phyloP scores from a whole-genome alignment of 2,113 vertebrate species.

The Sceloporus tristichus region DNA sequence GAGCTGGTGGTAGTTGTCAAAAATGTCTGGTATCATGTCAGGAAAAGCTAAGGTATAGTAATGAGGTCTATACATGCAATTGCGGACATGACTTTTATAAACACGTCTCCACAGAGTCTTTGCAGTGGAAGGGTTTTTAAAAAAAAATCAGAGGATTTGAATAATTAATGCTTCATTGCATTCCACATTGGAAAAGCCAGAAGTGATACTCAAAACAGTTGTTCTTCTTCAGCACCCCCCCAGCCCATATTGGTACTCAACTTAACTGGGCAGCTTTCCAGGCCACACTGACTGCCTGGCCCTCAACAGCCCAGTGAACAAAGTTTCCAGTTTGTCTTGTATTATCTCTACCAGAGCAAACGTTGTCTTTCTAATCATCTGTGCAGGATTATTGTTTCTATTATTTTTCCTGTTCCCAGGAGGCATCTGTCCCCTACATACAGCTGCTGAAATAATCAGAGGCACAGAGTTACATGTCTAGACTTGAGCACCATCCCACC shows the following conservation, averaged over 20 bases:
- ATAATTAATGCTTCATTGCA: background rate
- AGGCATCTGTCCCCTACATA: background rate
- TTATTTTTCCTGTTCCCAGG: background rate
- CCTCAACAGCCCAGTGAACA: slow-evolving; percentile 16
- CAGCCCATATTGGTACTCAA: slow-evolving; percentile 41
- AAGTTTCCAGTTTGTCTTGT: slow-evolving; percentile 47
- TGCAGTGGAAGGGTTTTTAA: background rate
- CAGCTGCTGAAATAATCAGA: background rate
- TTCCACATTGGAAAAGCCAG: background rate
- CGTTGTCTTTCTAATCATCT: slow-evolving; percentile 48
- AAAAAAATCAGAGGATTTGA: background rate
- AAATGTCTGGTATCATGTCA: too few relatives aligned
- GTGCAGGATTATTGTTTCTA: background rate
- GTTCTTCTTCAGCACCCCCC: background rate
- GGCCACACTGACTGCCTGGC: slow-evolving; percentile 16
- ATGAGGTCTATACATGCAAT: too few relatives aligned
- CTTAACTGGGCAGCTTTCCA: slow-evolving; percentile 50
- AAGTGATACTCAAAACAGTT: background rate
- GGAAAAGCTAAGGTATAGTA: too few relatives aligned
- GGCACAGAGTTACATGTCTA: background rate
- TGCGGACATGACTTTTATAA: background rate
- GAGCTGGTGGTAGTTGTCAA: background rate
- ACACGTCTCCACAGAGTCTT: background rate
- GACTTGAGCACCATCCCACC: slow-evolving; percentile 4
- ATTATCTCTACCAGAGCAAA: slow-evolving; percentile 20